Evolutionary conservation across 2,797 vertebrate species (phyloP).

Genomic region (Tenualosa ilisha): DNA sequence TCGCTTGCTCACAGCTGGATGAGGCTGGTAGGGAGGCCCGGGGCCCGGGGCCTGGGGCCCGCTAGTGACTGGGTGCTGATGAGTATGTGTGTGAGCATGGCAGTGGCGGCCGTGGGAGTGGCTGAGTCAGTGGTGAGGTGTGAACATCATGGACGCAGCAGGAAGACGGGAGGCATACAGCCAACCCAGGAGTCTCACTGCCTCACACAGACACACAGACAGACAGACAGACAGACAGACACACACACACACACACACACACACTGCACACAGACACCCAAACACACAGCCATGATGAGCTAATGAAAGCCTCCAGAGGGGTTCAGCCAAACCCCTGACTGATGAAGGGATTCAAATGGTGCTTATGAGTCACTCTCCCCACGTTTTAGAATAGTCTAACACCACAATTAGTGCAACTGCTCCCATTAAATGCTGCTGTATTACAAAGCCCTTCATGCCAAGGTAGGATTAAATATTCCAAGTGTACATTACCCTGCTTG

Average conservation of each 20-base stretch:
- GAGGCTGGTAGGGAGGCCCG: not conserved
- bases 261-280: not conserved
- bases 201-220: not conserved
- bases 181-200: not conserved
- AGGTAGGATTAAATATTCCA: not conserved
- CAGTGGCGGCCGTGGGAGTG: not conserved
- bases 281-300: conserved; percentile 26
- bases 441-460: not conserved
- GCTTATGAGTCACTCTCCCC: not conserved
- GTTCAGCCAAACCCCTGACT: conserved; percentile 17
- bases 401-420: no score
- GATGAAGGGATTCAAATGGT: not conserved
- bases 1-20: not conserved
- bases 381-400: no score
- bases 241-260: not conserved
- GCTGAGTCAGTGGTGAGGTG: conserved; percentile 15
- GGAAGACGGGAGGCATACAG: not conserved
- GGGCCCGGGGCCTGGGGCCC: no score
- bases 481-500: not conserved
- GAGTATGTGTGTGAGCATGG: not conserved
- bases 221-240: not conserved
- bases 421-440: not conserved
- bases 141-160: conserved; percentile 7
- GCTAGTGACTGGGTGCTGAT: not conserved
- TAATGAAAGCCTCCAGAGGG: not conserved